These are phyloP conservation scores for Dasyurus viverrinus DNA, from an alignment of 2,113 vertebrate genomes.

Conservation along the genomic window DNA sequence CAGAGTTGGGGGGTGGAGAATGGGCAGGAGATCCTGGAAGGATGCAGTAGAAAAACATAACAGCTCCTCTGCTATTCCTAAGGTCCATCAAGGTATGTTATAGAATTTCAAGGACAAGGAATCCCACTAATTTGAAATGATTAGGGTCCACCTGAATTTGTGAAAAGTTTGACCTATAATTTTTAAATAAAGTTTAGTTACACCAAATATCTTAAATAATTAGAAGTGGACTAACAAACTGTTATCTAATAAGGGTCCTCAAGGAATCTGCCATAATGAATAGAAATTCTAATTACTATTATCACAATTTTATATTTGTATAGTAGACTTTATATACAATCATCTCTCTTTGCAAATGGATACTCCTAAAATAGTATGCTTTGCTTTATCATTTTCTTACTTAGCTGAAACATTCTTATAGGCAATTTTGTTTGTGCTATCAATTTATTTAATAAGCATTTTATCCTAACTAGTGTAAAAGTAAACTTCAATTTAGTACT, in stretches of 20 bases:
- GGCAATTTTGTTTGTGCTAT: neutral
- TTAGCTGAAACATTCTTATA: neutral
- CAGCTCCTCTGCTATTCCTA: neutral
- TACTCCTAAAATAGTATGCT: neutral
- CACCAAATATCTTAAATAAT: neutral
- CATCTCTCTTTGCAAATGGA: neutral
- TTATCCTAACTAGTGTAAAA: neutral
- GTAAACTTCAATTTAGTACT: neutral
- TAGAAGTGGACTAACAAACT: slow-evolving; percentile 27
- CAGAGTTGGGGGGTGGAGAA: neutral
- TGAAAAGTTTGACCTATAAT: slow-evolving; percentile 26
- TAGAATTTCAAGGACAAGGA: slow-evolving; percentile 37
- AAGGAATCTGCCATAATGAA: slow-evolving; percentile 36
- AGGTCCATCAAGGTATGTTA: neutral
- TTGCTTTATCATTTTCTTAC: neutral
- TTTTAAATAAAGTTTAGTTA: slow-evolving; percentile 13
- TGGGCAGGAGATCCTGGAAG: neutral
- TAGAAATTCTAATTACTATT: slow-evolving; percentile 36
- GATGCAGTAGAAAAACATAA: neutral
- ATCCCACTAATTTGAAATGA: slow-evolving; percentile 23
- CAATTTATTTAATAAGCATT: neutral
- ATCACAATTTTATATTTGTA: neutral
- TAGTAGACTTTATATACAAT: neutral
- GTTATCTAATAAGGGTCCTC: slow-evolving; percentile 32
- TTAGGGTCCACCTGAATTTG: slow-evolving; percentile 25